Base-by-base conservation (phyloP, 2,797 vertebrate species). In the Galagoides demidoff region DNA sequence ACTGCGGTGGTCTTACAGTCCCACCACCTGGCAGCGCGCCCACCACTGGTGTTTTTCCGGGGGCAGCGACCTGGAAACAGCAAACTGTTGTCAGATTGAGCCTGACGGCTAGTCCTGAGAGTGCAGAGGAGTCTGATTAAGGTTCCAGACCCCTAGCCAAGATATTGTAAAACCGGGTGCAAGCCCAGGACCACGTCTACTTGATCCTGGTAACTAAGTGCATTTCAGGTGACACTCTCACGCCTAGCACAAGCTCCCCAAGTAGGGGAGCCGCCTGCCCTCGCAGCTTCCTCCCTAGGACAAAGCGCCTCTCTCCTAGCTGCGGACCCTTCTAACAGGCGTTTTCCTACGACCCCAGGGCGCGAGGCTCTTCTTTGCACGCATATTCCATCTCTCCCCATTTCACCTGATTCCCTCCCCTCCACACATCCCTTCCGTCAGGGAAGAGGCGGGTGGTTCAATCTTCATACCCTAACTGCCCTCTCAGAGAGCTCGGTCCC, bases 301-400 rank as follows among this genome's bases (percentile, higher is more conserved):
- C 23, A 9, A 52, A n/a, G 7, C 13, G 17, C 37, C 29, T 57
- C 13, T 81, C 55, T 29, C 39, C 1, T 43, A 31, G 29, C 27
- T 4, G 6, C 12, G 39, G 55, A 23, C n/a, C 0, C 0, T 37
- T 22, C 45, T 37, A 23, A 19, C 4, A 0, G 1, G 23, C 55
- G 52, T 59, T 74, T 39, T 20, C 7, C 70, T 39, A 5, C 3
- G 34, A 68, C 14, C 20, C 61, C 39, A 6, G 1, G 2, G 20
- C 3, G 3, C 1, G 57, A 92, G 70, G 61, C 55, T n/a, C 59
- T 89, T 43, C 43, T 55, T 37, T 25, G n/a, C 7, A 45, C 6
- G 45, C 19, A 8, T 1, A 23, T 29, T 57, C 27, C 71, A 12
- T 55, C 77, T 59, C 27, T 59, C 31, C 37, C 34, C 52, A 27